These are phyloP conservation scores for Himalopsyche anomala DNA, from an alignment of 2,888 invertebrate species.

Conservation along the genomic window DNA sequence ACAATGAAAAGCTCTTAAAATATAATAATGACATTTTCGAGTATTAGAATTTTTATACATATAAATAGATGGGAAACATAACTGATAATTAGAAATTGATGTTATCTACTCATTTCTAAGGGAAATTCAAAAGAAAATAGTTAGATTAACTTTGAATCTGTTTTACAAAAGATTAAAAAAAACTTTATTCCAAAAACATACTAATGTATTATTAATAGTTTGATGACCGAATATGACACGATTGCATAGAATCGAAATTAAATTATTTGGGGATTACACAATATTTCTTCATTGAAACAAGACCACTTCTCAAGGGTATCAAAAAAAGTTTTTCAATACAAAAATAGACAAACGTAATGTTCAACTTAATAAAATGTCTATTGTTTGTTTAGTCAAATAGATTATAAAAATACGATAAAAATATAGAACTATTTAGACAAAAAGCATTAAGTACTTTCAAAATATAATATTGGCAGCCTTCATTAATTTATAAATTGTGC, in stretches of 20 bases:
- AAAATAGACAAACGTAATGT: neutral
- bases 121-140: neutral
- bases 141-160: neutral
- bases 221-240: neutral
- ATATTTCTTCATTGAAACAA: neutral
- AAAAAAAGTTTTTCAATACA: neutral
- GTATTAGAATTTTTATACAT: neutral
- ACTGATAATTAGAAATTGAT: neutral
- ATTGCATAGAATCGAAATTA: neutral
- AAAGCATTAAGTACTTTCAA: constrained; percentile 31
- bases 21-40: constrained; percentile 24
- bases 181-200: neutral
- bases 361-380: constrained; percentile 8
- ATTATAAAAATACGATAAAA: constrained; percentile 22
- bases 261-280: neutral
- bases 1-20: constrained; percentile 2
- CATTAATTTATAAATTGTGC: constrained; percentile 8
- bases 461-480: constrained; percentile 31
- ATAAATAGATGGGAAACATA: constrained; percentile 10
- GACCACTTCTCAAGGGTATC: constrained; percentile 2
- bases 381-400: constrained; percentile 19
- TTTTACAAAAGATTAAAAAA: neutral
- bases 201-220: neutral
- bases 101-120: neutral
- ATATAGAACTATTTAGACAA: constrained; percentile 6